Conservation (phyloP, 2,113 vertebrate species). For the Petrocephalus zakoni region DNA sequence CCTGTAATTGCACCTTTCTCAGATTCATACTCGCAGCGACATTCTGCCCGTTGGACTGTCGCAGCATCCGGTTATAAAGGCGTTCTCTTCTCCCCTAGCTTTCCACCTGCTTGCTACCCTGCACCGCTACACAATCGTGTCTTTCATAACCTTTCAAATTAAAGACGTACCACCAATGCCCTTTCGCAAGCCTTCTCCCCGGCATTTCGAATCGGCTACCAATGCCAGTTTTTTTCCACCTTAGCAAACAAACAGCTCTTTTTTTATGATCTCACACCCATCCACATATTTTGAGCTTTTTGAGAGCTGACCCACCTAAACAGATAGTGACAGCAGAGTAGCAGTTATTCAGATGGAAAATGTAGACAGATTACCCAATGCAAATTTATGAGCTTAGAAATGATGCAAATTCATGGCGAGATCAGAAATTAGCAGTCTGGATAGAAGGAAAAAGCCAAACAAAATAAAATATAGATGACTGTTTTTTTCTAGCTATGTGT, state of each 20-base stretch:
- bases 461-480: conserved; percentile 63
- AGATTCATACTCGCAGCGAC: conserved; percentile 44
- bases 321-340: neutral
- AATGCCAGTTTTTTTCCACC: conserved; percentile 25
- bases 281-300: neutral
- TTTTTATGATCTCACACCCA: conserved; percentile 12
- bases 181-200: conserved; percentile 33
- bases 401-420: conserved; percentile 28
- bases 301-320: neutral
- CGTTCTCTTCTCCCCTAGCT: conserved; percentile 31
- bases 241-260: conserved; percentile 7
- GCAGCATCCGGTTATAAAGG: conserved; percentile 27
- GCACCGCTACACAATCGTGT: conserved; percentile 26
- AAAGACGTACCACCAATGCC: conserved; percentile 31
- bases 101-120: neutral
- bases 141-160: conserved; percentile 36
- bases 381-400: conserved; percentile 32
- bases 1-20: conserved; percentile 45
- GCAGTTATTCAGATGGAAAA: conserved; percentile 21
- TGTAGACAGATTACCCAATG: conserved; percentile 30
- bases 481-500: conserved; percentile 50
- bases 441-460: conserved; percentile 47
- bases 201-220: conserved; percentile 30
- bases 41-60: conserved; percentile 40
- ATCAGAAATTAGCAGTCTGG: conserved; percentile 30